phyloP scores from a whole-genome alignment of 2,113 vertebrate species.

The Falco punctatus region DNA sequence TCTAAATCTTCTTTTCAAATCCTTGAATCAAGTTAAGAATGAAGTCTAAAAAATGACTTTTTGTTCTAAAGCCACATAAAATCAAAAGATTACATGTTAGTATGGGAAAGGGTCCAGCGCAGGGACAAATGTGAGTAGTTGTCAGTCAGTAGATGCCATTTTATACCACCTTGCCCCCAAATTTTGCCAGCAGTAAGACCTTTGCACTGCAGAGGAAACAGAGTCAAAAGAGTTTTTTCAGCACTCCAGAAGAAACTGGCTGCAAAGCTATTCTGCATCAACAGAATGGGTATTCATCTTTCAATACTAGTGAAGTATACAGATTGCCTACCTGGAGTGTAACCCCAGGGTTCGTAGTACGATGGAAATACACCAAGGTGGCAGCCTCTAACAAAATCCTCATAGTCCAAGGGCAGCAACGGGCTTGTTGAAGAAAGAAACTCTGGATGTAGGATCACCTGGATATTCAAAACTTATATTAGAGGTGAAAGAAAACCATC shows the following conservation, averaged over 20 bases:
- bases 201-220: not conserved
- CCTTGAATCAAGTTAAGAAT: not conserved
- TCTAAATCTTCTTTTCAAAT: not conserved
- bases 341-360: slow-evolving; percentile 98
- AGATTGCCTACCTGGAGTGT: slow-evolving; percentile 88
- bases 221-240: not conserved
- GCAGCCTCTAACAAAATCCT: slow-evolving; percentile 96
- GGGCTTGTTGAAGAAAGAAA: slow-evolving; percentile 97
- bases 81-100: not conserved
- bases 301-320: not conserved
- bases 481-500: not conserved
- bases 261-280: not conserved
- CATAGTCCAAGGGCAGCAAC: slow-evolving; percentile 94
- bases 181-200: not conserved
- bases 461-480: slow-evolving; percentile 31
- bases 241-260: not conserved
- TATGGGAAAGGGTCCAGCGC: not conserved
- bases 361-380: slow-evolving; percentile 97
- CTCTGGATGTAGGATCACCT: slow-evolving; percentile 96
- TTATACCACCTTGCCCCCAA: not conserved
- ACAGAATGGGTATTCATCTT: not conserved
- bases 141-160: not conserved
- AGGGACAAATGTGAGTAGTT: not conserved
- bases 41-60: not conserved
- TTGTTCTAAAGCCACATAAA: not conserved